Evolutionary conservation across 2,888 invertebrate genomes (phyloP).

Genomic region (Drosophila prostipennis): DNA sequence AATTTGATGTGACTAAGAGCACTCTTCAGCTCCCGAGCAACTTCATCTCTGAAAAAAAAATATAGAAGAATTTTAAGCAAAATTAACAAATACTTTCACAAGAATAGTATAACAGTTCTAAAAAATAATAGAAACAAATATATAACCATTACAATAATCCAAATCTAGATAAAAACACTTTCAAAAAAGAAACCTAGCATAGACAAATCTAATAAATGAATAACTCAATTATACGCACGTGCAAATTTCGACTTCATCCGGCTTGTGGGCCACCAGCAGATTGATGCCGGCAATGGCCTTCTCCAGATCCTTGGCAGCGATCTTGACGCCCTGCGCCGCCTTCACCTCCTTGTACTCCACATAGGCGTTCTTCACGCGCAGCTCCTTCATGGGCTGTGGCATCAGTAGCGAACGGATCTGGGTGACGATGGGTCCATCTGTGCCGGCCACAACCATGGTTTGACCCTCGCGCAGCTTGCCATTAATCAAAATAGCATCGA

Average conservation of each 20-base stretch:
- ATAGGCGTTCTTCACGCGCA: conserved; percentile 98
- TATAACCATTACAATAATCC: too few species aligned
- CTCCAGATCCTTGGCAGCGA: conserved; percentile 98
- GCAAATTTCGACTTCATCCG: conserved; percentile 96
- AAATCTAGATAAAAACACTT: too few species aligned
- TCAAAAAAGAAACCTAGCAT: too few species aligned
- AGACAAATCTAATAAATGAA: too few species aligned
- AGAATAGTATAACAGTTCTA: too few species aligned
- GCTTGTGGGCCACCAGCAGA: conserved; percentile 94
- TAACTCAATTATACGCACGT: conserved; percentile 84
- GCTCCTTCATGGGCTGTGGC: conserved; percentile 99
- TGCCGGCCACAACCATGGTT: conserved; percentile 97
- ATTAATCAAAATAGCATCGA: conserved; percentile 99
- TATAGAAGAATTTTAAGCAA: too few species aligned
- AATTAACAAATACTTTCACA: too few species aligned
- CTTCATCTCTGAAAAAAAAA: conserved; percentile 89
- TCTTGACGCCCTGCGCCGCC: conserved; percentile 99
- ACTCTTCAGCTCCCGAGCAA: conserved; percentile 93
- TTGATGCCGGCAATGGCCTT: conserved; percentile 98
- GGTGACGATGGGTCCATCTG: conserved; percentile 99
- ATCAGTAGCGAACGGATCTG: conserved; percentile 98
- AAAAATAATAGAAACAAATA: too few species aligned
- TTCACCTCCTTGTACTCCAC: conserved; percentile 96
- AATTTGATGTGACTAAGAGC: conserved; percentile 97
- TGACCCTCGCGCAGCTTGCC: conserved; percentile 97